A percentile compares a stretch with the other conserved stretches of the same genome.
Conservation (phyloP, 2,888 invertebrate species). For the Amblyteles armatorius region DNA sequence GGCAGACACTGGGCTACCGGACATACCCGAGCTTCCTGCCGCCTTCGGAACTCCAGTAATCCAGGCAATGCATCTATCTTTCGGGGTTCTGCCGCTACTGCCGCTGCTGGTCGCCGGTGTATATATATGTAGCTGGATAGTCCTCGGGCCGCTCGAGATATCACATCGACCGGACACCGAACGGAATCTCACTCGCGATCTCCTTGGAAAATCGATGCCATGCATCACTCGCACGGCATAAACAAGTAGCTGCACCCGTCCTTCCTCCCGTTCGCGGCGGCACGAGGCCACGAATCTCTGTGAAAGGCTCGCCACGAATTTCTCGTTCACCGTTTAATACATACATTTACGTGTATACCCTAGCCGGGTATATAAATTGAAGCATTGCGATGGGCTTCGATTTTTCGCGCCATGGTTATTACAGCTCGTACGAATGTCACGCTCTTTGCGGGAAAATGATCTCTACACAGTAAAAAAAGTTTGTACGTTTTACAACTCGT, state of each 20-base stretch:
- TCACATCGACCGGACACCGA: conserved; percentile 56
- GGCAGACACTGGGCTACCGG: conserved; percentile 72
- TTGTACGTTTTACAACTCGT: too few species aligned
- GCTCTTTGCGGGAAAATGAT: background rate
- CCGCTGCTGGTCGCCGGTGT: conserved; percentile 2
- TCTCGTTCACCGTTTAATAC: conserved; percentile 39
- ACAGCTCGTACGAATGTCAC: background rate
- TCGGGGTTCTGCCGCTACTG: conserved; percentile 65
- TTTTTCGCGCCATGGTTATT: conserved; percentile 33
- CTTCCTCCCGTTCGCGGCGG: background rate
- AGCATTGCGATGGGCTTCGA: conserved; percentile 13
- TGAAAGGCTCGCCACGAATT: conserved; percentile 34
- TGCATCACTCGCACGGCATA: conserved; percentile 57
- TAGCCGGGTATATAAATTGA: conserved; percentile 6
- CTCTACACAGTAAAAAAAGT: background rate
- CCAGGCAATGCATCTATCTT: conserved; percentile 77
- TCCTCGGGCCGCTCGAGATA: conserved; percentile 51
- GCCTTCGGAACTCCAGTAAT: conserved; percentile 78
- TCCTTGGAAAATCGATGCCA: conserved; percentile 48
- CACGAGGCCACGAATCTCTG: conserved; percentile 43
- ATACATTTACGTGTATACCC: conserved; percentile 40
- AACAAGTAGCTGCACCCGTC: conserved; percentile 35
- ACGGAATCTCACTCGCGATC: conserved; percentile 56
- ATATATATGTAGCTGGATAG: conserved; percentile 12
- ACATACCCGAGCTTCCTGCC: conserved; percentile 77